Evolutionary conservation across 1,140 invertebrate genomes (phyloP), one percentile per base, ranked within the genome.

Genomic region (Adelges cooleyi): DNA sequence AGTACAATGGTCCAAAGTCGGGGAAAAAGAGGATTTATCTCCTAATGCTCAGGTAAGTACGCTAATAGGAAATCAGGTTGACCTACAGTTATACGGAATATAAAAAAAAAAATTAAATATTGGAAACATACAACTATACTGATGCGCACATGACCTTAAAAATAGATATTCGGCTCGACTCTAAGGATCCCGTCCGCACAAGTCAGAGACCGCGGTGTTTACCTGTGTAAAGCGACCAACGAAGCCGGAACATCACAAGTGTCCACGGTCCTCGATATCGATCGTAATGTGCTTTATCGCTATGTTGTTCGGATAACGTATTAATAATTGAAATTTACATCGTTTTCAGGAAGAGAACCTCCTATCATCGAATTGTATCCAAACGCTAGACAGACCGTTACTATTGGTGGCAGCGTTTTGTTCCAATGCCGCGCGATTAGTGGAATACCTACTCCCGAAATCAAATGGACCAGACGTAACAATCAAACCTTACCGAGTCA

Each of bases 321-420:
- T 46, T 44, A 33, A n/a, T 53, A 52, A 49, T 13, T 27, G 27
- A 15, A 59, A 46, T 11, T 18, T 18, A n/a, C 20, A 22, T 25
- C 20, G 68, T 75, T 74, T 69, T 67, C 71, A 94, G 91, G 82
- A 69, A 82, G 90, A 46, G 89, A 92, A 77, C 71, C 78, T 8
- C 92, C 94, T 5, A 72, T 76, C 40, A 75, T 96, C 56, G 84
- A 87, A 71, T 78, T 97, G 11, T 86, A 87, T 73, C 91, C 92
- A 2, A 74, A 78, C 52, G 75, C 78, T 10, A 75, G 79, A 10
- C 83, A 86, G 72, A 79, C 77, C 0, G 79, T 89, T 0, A 72
- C 74, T 0, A 72, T 82, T 9, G 90, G 90, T 42, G 80, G 79
- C 6, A 84, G 83, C 65, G 82, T 80, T 3, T 77, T 87, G 49